Base-by-base conservation (phyloP, 2,797 vertebrate genomes). In the Sus cebifrons region DNA sequence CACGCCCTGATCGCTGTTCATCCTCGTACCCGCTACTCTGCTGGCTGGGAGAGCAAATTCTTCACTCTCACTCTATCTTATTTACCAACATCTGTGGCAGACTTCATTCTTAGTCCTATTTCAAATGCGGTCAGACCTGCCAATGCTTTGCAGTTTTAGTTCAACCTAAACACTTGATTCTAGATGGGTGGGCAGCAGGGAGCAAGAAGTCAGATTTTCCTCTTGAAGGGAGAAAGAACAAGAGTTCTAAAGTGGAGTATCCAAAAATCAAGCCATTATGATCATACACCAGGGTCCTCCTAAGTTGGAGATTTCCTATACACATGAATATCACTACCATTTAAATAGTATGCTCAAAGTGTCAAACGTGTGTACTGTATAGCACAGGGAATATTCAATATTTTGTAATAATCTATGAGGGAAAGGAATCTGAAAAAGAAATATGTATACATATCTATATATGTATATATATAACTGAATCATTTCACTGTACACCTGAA, bases 21-120 rank as follows among this genome's bases (percentile, higher is more conserved):
- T 32, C 99, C 99, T 0, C 99, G 99, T 6, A 96, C 77, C 15
- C 99, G 98, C 91, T 99, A 99, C 97, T 98, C 99, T 0, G 95
- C 97, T 0, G 99, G 99, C 73, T 99, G 99, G 99, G 99, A 99
- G 1, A 99, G 99, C 85, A 99, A 99, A 78, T 44, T 99, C 4
- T 96, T 99, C 98, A 99, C 98, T 98, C 97, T 99, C 89, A 99
- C 99, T 0, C 58, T 99, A 64, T 74, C 99, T 3, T 99, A 99
- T 97, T 96, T 99, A 97, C 99, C 99, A 0, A 98, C 98, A 0
- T 98, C 95, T 60, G 58, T 99, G 23, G 2, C 87, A 0, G 99
- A 99, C 2, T 9, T 1, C 6, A 0, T 99, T 0, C 58, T 99
- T 6, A 0, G 82, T 54, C 44, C 54, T 56, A 6, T 16, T 54